phyloP scores from a whole-genome alignment of 1,140 invertebrate species.

The Vollenhovia emeryi region DNA sequence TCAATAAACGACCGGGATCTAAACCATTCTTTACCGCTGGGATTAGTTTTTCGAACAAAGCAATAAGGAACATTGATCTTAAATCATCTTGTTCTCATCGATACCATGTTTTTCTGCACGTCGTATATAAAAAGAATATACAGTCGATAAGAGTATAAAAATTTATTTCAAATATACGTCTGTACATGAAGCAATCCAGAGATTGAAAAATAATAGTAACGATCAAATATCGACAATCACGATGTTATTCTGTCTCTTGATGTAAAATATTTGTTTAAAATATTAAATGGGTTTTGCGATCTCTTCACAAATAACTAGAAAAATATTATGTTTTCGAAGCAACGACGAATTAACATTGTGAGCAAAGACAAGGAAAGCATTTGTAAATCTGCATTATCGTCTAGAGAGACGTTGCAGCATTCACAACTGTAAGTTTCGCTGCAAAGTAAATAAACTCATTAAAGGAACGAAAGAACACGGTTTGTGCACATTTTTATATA shows the following conservation, averaged over 20 bases:
- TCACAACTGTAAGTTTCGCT: constrained; percentile 27
- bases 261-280: constrained; percentile 3
- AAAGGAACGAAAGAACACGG: neutral
- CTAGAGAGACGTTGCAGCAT: neutral
- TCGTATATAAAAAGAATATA: neutral
- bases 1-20: constrained; percentile 58
- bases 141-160: neutral
- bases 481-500: neutral
- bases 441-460: constrained; percentile 34
- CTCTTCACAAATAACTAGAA: neutral
- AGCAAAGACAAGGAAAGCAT: neutral
- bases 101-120: neutral
- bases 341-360: constrained; percentile 39
- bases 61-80: constrained; percentile 15
- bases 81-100: constrained; percentile 25
- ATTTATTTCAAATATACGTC: neutral
- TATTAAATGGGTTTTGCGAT: neutral
- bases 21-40: neutral
- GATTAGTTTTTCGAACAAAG: constrained; percentile 42
- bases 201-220: neutral
- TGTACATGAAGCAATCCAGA: neutral
- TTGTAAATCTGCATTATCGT: constrained; percentile 60
- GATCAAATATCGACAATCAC: neutral
- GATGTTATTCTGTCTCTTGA: neutral
- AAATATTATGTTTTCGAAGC: constrained; percentile 49